These are phyloP conservation scores for Caracal caracal DNA, from an alignment of 2,113 vertebrate genomes.

Conservation along the genomic window DNA sequence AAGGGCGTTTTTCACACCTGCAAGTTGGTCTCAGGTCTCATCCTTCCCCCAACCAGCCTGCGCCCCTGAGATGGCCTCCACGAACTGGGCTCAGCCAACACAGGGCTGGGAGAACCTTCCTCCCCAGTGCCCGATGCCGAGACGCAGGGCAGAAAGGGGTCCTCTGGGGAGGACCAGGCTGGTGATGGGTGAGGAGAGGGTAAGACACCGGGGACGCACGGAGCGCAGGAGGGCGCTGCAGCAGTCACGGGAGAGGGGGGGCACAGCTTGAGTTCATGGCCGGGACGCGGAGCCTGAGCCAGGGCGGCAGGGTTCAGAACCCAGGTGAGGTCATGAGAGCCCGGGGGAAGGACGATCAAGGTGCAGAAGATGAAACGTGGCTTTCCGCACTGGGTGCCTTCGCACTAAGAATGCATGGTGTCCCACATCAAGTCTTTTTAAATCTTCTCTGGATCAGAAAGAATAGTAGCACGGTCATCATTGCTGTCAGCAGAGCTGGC, in stretches of 20 bases:
- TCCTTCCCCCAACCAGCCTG: neutral
- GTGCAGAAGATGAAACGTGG: neutral
- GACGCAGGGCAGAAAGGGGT: neutral
- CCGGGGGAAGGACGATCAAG: neutral
- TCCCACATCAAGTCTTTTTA: neutral
- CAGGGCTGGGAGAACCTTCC: neutral
- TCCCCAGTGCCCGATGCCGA: neutral
- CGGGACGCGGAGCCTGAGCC: fast-evolving
- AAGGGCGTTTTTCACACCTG: neutral
- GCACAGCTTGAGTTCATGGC: neutral
- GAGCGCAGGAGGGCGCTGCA: neutral
- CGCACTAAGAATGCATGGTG: neutral
- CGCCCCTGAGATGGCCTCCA: neutral
- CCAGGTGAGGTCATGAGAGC: neutral
- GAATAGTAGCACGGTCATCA: neutral
- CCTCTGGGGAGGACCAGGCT: neutral
- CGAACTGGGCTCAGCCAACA: neutral
- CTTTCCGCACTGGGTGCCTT: fast-evolving
- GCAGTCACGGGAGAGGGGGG: neutral
- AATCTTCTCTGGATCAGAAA: neutral
- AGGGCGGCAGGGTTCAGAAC: neutral
- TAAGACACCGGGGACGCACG: neutral
- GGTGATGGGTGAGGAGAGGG: too few species aligned
- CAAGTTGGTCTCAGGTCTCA: neutral
- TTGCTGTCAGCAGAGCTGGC: neutral